A percentile compares a stretch with the other conserved stretches of the same genome.
Conservation (phyloP, 2,797 vertebrate genomes). For the Squalus acanthias region DNA sequence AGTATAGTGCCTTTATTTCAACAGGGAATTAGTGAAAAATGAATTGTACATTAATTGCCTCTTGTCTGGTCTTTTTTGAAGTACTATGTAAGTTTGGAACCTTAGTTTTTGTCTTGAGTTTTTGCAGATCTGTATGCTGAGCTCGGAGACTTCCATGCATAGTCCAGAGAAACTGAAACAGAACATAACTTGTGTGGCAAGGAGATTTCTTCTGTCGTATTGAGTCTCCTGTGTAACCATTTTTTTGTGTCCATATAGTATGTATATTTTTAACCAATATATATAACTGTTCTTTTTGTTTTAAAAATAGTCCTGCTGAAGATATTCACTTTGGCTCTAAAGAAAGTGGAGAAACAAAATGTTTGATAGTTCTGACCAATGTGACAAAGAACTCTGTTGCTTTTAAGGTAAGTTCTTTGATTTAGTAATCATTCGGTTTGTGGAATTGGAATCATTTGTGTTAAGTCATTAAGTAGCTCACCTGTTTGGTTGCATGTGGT, state of each 20-base stretch:
- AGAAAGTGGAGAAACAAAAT: slow-evolving; percentile 83
- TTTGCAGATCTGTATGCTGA: slow-evolving; percentile 33
- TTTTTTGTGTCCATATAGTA: slow-evolving; percentile 39
- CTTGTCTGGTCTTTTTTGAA: neutral
- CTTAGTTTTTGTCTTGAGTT: slow-evolving; percentile 33
- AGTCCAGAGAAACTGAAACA: slow-evolving; percentile 46
- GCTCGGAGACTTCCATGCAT: slow-evolving; percentile 35
- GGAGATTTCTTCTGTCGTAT: slow-evolving; percentile 37
- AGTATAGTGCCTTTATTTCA: neutral
- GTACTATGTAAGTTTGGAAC: neutral
- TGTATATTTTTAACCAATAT: slow-evolving; percentile 38
- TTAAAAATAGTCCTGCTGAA: slow-evolving; percentile 76
- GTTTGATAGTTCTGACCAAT: slow-evolving; percentile 86
- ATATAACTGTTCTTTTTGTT: slow-evolving; percentile 43
- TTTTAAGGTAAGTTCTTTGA: slow-evolving; percentile 76
- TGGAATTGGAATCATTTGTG: neutral
- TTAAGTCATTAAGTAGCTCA: neutral
- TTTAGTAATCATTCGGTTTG: neutral
- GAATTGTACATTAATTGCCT: neutral
- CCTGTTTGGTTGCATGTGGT: neutral
- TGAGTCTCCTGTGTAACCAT: slow-evolving; percentile 40
- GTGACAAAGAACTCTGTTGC: slow-evolving; percentile 89
- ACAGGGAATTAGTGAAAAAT: neutral
- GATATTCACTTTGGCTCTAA: slow-evolving; percentile 86
- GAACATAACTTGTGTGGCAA: slow-evolving; percentile 44